Conservation (phyloP, 2,888 invertebrate genomes). For the Drosophila melanocephala region DNA sequence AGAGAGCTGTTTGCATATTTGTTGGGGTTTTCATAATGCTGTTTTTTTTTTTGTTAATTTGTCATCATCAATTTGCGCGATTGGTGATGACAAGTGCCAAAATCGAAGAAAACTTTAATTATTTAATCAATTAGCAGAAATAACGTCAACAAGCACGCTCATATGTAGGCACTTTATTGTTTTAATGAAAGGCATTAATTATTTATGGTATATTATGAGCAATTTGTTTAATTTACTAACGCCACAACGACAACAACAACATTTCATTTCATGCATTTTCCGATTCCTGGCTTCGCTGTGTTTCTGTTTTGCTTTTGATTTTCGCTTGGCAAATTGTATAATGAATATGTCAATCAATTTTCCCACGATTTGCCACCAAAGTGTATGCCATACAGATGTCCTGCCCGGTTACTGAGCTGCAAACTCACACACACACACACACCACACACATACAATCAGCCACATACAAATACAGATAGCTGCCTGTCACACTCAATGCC, state of each 20-base stretch:
- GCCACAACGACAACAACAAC: slow-evolving; percentile 18
- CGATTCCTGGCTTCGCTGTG: slow-evolving; percentile 38
- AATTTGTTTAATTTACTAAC: slow-evolving; percentile 61
- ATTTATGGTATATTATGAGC: slow-evolving; percentile 75
- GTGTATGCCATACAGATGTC: slow-evolving; percentile 59
- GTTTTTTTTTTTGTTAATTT: slow-evolving; percentile 25
- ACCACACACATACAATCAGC: slow-evolving; percentile 15
- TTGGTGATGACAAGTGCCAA: slow-evolving; percentile 43
- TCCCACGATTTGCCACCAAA: slow-evolving; percentile 81
- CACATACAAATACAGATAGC: slow-evolving; percentile 27
- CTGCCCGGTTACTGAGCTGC: slow-evolving; percentile 27
- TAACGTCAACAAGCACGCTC: slow-evolving; percentile 14
- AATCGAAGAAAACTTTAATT: slow-evolving; percentile 51
- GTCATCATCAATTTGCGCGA: slow-evolving; percentile 34
- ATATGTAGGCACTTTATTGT: slow-evolving; percentile 63
- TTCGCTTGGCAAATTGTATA: slow-evolving; percentile 72
- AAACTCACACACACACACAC: slow-evolving; percentile 15
- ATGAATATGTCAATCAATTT: slow-evolving; percentile 83
- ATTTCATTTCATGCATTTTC: slow-evolving; percentile 40
- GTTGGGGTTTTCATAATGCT: not conserved
- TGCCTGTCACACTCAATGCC: slow-evolving; percentile 71
- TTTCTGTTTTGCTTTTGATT: slow-evolving; percentile 54
- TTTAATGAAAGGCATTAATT: slow-evolving; percentile 76
- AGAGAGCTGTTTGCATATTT: slow-evolving; percentile 17
- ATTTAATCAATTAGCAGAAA: slow-evolving; percentile 53